Percentiles rank a stretch among this genome's conserved stretches.
Conservation (phyloP, 2,888 invertebrate species). For the Bombylius major region DNA sequence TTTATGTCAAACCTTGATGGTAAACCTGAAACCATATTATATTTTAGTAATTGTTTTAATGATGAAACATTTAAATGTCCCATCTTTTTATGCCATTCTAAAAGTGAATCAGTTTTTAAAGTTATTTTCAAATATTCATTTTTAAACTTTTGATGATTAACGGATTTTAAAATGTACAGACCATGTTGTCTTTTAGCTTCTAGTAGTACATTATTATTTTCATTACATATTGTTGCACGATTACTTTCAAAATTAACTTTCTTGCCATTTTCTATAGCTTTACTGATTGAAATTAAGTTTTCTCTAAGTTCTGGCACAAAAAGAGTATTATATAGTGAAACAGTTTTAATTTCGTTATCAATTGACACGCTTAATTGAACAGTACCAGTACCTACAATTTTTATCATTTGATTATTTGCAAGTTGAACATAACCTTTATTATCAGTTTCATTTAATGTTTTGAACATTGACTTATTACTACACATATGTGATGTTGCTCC, state of each 20-base stretch:
- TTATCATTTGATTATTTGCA: background rate
- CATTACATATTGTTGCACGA: conserved; percentile 2
- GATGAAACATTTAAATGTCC: conserved; percentile 4
- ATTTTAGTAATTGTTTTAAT: conserved; percentile 2
- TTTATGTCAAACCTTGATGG: background rate
- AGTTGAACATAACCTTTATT: background rate
- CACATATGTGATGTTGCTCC: background rate
- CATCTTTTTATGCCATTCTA: conserved; percentile 6
- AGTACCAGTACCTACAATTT: background rate
- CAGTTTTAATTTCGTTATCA: background rate
- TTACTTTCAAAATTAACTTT: conserved; percentile 2
- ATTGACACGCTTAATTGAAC: background rate
- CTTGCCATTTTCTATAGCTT: conserved; percentile 4
- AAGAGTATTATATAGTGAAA: background rate
- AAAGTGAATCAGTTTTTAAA: background rate
- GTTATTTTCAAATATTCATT: no score
- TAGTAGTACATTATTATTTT: conserved; percentile 1
- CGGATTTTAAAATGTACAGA: background rate
- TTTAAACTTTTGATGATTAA: no score
- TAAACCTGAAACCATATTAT: conserved; percentile 4
- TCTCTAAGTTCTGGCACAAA: conserved; percentile 3
- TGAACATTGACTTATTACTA: background rate
- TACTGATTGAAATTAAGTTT: conserved; percentile 7
- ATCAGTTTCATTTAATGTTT: background rate
- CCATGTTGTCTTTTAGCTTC: background rate